These are phyloP conservation scores for Epinotia ramella DNA, from an alignment of 2,888 invertebrate species.

Conservation along the genomic window DNA sequence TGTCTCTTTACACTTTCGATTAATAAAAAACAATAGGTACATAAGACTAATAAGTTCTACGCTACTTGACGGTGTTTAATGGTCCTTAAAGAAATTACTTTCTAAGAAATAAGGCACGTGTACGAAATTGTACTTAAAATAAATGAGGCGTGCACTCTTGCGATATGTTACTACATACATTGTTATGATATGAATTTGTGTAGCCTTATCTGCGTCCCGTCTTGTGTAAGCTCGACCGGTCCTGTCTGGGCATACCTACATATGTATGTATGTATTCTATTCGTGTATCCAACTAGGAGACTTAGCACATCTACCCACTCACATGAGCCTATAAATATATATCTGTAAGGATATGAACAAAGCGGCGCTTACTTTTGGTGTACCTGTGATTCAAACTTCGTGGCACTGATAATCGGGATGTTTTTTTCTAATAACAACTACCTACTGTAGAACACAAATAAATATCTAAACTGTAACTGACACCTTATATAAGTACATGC, in stretches of 20 bases:
- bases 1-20: too few relatives aligned
- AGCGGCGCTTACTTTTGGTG: not conserved
- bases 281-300: conserved; percentile 55
- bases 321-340: not conserved
- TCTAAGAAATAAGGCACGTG: conserved; percentile 32
- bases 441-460: not conserved
- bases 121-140: conserved; percentile 20
- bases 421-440: too few relatives aligned
- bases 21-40: not conserved
- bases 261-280: conserved; percentile 50
- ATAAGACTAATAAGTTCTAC: not conserved
- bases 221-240: conserved; percentile 68
- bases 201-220: conserved; percentile 67
- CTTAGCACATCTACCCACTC: conserved; percentile 44
- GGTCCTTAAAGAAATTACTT: conserved; percentile 42
- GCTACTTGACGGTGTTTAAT: conserved; percentile 31
- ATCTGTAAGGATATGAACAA: not conserved
- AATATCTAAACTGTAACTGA: not conserved
- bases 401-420: not conserved
- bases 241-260: conserved; percentile 51
- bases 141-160: conserved; percentile 38
- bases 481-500: too few relatives aligned
- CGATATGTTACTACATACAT: not conserved
- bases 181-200: conserved; percentile 42
- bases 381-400: not conserved